Conservation (phyloP, 2,113 vertebrate species). For the Gambusia holbrooki region DNA sequence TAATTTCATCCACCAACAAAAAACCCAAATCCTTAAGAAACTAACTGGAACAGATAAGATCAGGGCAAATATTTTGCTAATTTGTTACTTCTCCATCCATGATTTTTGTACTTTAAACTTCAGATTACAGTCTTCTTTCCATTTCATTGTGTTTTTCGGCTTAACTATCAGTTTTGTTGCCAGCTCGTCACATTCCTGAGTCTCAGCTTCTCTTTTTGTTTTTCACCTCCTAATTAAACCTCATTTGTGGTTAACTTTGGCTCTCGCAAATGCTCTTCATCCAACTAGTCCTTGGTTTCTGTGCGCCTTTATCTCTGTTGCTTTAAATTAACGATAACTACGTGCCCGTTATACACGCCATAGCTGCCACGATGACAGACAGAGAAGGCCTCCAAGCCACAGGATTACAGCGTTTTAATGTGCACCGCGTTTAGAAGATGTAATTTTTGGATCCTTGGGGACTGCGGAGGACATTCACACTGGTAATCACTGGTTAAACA, state of each 20-base stretch:
- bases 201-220: constrained; percentile 23
- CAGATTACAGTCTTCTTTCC: background rate
- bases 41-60: too few relatives aligned
- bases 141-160: constrained; percentile 7
- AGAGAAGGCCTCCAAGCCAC: constrained; percentile 38
- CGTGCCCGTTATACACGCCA: constrained; percentile 20
- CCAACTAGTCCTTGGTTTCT: constrained; percentile 7
- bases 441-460: constrained; percentile 27
- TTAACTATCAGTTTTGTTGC: constrained; percentile 31
- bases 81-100: background rate
- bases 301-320: constrained; percentile 29
- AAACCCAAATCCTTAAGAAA: too few relatives aligned
- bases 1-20: too few relatives aligned
- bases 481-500: constrained; percentile 47
- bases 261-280: constrained; percentile 9
- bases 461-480: constrained; percentile 25
- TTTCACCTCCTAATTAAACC: constrained; percentile 24
- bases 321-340: constrained; percentile 49
- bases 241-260: constrained; percentile 31
- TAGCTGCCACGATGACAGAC: constrained; percentile 42
- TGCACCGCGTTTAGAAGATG: constrained; percentile 35
- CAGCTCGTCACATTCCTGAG: constrained; percentile 22
- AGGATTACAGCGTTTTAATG: constrained; percentile 51
- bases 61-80: background rate
- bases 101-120: background rate